Conservation (phyloP, 2,888 invertebrate species). For the Sinelater perroti region DNA sequence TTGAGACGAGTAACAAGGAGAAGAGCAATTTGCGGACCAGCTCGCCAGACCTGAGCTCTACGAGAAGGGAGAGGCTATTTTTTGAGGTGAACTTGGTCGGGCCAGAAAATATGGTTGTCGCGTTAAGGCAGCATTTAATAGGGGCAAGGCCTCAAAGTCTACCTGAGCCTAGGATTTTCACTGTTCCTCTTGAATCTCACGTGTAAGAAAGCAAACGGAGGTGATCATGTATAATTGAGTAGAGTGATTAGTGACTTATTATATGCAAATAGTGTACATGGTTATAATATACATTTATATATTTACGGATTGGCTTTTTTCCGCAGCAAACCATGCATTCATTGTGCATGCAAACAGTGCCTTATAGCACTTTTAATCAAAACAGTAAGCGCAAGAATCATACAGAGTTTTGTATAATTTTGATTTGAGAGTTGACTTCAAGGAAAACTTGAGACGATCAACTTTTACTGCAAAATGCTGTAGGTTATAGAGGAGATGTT, state of each 20-base stretch:
- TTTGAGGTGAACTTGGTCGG: conserved; percentile 65
- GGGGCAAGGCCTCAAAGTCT: conserved; percentile 64
- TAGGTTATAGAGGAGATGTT: not conserved
- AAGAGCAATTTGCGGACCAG: conserved; percentile 68
- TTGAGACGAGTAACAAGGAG: conserved; percentile 58
- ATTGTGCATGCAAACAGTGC: conserved; percentile 17
- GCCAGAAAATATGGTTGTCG: conserved; percentile 64
- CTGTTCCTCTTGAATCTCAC: conserved; percentile 68
- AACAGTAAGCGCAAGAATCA: not conserved
- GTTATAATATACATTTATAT: too few relatives aligned
- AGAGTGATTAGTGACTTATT: conserved; percentile 31
- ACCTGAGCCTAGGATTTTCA: conserved; percentile 64
- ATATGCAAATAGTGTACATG: conserved; percentile 9
- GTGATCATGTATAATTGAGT: conserved; percentile 11
- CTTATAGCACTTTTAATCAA: conserved; percentile 23
- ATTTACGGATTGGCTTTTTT: conserved; percentile 18
- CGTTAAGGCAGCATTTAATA: conserved; percentile 60
- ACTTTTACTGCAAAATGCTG: not conserved
- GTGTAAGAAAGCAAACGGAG: conserved; percentile 55
- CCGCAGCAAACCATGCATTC: conserved; percentile 7
- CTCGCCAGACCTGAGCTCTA: conserved; percentile 67
- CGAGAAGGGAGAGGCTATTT: conserved; percentile 59
- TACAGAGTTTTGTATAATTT: too few relatives aligned
- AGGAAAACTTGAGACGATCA: conserved; percentile 6
- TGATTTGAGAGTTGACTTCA: conserved; percentile 10